Evolutionary conservation across 2,797 vertebrate genomes (phyloP).

Genomic region (Trichosurus vulpecula): DNA sequence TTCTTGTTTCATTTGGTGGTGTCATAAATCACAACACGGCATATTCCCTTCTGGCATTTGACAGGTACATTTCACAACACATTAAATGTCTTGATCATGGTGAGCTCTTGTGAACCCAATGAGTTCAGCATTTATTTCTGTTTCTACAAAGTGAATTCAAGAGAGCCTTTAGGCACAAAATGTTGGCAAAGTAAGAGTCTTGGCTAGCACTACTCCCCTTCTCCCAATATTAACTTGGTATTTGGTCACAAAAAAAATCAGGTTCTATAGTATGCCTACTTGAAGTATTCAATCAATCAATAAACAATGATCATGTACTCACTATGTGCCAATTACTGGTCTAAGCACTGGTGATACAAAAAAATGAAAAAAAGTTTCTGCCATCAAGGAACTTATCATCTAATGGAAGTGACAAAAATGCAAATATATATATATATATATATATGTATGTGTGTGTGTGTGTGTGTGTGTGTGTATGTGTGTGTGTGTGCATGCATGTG

Average conservation of each 20-base stretch:
- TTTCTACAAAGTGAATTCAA: not conserved
- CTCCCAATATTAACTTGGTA: not conserved
- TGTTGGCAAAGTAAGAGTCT: not conserved
- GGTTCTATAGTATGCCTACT: not conserved
- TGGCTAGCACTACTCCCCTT: not conserved
- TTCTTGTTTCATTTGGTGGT: slow-evolving; percentile 39
- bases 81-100: slow-evolving; percentile 33
- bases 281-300: slow-evolving; percentile 6
- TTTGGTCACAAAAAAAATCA: not conserved
- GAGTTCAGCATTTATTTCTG: not conserved
- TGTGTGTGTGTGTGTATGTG: too few relatives aligned
- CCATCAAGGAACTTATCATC: too few relatives aligned
- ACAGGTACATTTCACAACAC: slow-evolving; percentile 58
- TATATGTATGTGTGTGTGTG: too few relatives aligned
- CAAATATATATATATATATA: too few relatives aligned
- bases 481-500: too few relatives aligned
- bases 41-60: slow-evolving; percentile 51
- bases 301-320: not conserved
- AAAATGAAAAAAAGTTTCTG: too few relatives aligned
- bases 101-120: slow-evolving; percentile 40
- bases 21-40: slow-evolving; percentile 52
- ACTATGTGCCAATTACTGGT: too few relatives aligned
- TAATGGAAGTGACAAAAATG: too few relatives aligned
- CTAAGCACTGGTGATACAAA: too few relatives aligned
- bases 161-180: not conserved